Percentiles rank a stretch among this genome's conserved stretches.
These are phyloP conservation scores for Drosophila robusta DNA, from an alignment of 2,888 invertebrate genomes.

Conservation along the genomic window DNA sequence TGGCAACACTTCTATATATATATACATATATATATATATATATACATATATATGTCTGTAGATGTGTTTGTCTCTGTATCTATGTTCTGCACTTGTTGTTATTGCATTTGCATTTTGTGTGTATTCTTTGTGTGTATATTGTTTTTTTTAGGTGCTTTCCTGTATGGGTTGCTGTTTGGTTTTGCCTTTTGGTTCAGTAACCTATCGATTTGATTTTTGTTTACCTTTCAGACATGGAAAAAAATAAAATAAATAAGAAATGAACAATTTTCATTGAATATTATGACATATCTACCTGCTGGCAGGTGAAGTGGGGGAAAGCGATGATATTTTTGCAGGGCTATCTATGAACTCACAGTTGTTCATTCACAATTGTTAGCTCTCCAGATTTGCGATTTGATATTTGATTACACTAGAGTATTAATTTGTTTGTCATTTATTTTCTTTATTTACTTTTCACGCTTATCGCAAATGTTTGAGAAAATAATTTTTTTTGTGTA, in stretches of 20 bases:
- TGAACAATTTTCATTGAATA: constrained; percentile 38
- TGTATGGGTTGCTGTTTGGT: constrained; percentile 30
- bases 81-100: constrained; percentile 23
- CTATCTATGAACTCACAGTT: constrained; percentile 9
- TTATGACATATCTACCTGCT: constrained; percentile 35
- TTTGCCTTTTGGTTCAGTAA: constrained; percentile 66
- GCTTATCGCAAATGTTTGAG: constrained; percentile 29
- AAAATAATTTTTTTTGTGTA: background rate
- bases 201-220: constrained; percentile 68
- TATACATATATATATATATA: constrained; percentile 12
- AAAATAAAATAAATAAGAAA: constrained; percentile 14
- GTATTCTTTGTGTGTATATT: background rate
- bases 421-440: background rate
- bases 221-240: constrained; percentile 42
- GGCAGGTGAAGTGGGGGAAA: background rate
- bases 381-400: constrained; percentile 10
- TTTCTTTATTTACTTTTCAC: constrained; percentile 12
- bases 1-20: constrained; percentile 41
- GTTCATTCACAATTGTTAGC: constrained; percentile 24
- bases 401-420: constrained; percentile 7
- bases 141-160: constrained; percentile 21
- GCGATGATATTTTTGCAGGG: constrained; percentile 1
- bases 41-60: constrained; percentile 7
- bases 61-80: constrained; percentile 14
- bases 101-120: constrained; percentile 44